Percentiles rank a stretch among this genome's conserved stretches.
phyloP scores from a whole-genome alignment of 1,140 invertebrate species.

The Drosophila sechellia region DNA sequence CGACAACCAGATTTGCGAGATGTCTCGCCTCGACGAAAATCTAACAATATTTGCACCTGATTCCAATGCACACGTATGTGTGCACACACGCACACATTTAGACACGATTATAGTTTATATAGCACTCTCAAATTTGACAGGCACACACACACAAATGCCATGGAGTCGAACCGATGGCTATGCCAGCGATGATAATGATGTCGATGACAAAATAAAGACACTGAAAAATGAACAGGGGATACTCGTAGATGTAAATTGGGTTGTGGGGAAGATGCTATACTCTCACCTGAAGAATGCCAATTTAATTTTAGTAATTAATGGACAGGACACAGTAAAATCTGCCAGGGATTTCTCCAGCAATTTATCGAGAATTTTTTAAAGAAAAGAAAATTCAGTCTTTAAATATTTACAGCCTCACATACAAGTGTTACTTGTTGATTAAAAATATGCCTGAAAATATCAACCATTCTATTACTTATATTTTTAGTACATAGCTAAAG shows the following conservation, averaged over 20 bases:
- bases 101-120: constrained; percentile 39
- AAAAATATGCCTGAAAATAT: no score
- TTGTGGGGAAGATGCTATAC: constrained; percentile 14
- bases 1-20: constrained; percentile 37
- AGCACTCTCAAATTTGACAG: constrained; percentile 17
- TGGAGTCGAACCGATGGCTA: constrained; percentile 32
- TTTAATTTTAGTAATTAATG: constrained; percentile 3
- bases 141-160: constrained; percentile 13
- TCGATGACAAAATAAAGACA: constrained; percentile 48
- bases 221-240: constrained; percentile 21
- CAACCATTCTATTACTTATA: no score
- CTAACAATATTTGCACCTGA: constrained; percentile 80
- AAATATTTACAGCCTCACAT: no score
- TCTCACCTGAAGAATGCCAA: constrained; percentile 17
- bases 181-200: constrained; percentile 43
- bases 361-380: no score
- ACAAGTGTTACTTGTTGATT: no score
- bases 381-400: no score
- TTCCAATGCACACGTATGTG: constrained; percentile 40
- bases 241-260: constrained; percentile 32
- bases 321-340: not conserved
- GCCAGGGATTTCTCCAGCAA: no score
- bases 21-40: constrained; percentile 52
- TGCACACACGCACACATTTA: constrained; percentile 33
- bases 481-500: no score